Evolutionary conservation across 1,140 invertebrate genomes (phyloP).

Genomic region (Calliopsis andreniformis): DNA sequence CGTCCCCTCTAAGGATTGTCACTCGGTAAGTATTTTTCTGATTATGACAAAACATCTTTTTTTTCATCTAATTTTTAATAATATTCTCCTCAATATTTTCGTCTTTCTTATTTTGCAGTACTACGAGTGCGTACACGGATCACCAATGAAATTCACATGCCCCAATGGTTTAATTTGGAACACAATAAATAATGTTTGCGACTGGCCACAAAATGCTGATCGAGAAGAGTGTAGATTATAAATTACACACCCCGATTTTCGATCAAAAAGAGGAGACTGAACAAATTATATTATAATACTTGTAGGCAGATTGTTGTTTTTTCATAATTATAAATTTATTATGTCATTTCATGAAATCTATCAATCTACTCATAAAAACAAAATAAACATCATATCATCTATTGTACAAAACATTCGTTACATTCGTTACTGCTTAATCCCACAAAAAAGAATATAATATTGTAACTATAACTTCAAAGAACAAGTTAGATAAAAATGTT

Average conservation of each 20-base stretch:
- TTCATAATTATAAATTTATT: no score
- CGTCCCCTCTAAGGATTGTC: conserved; percentile 85
- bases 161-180: conserved; percentile 89
- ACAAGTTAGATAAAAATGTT: no score
- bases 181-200: conserved; percentile 85
- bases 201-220: conserved; percentile 89
- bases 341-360: no score
- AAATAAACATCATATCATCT: no score
- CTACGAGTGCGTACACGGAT: conserved; percentile 89
- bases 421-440: no score
- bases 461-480: no score
- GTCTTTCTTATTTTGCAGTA: conserved; percentile 84
- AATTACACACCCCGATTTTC: neutral
- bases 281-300: neutral
- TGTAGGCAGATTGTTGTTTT: no score
- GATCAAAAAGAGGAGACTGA: neutral
- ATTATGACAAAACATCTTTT: no score
- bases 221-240: conserved; percentile 81
- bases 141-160: conserved; percentile 87
- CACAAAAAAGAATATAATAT: no score
- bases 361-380: no score
- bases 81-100: neutral
- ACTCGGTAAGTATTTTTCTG: conserved; percentile 78
- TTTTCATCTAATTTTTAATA: neutral
- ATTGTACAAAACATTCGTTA: no score